Conservation (phyloP, 1,140 invertebrate genomes). For the Copidosoma floridanum region DNA sequence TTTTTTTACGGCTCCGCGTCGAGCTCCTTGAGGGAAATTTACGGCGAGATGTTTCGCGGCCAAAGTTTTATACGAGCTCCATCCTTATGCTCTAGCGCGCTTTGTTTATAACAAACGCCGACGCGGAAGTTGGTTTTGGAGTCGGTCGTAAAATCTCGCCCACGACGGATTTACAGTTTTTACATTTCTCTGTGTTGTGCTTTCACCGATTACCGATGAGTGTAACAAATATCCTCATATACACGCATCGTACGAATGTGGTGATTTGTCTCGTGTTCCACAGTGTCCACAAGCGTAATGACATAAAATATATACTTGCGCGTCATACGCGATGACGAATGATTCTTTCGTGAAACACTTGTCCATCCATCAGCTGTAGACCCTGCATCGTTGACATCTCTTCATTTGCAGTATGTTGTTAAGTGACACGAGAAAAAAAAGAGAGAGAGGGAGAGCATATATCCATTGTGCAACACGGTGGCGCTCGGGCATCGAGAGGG, state of each 20-base stretch:
- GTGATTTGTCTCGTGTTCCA: background rate
- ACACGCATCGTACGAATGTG: no score
- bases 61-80: background rate
- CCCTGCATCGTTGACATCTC: constrained; percentile 19
- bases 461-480: background rate
- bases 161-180: no score
- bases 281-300: background rate
- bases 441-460: background rate
- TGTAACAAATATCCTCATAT: no score
- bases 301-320: background rate
- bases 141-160: no score
- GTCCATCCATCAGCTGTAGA: constrained; percentile 7
- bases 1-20: constrained; percentile 20
- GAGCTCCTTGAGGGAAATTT: background rate
- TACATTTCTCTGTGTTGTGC: no score
- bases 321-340: no score
- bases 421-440: constrained; percentile 7
- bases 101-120: no score
- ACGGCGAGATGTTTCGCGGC: constrained; percentile 3
- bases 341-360: no score
- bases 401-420: constrained; percentile 24
- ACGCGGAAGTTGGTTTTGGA: no score
- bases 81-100: constrained; percentile 15
- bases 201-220: no score
- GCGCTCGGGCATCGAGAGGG: background rate